phyloP scores from a whole-genome alignment of 2,888 invertebrate species.

The Ctena decussata region DNA sequence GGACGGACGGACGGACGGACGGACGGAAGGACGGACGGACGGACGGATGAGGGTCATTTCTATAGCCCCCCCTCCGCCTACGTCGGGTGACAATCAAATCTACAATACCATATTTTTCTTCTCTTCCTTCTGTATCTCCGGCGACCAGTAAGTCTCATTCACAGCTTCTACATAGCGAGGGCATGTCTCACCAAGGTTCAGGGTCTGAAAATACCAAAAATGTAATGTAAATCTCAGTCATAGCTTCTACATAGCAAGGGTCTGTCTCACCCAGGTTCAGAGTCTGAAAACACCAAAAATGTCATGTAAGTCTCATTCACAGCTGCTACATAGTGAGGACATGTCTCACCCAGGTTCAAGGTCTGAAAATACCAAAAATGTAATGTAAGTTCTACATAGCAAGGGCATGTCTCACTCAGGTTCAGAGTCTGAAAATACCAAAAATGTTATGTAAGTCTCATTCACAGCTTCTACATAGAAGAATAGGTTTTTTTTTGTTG shows the following conservation, averaged over 20 bases:
- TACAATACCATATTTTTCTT: conserved; percentile 75
- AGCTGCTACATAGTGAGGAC: conserved; percentile 73
- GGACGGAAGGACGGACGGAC: too few species aligned
- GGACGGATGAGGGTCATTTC: too few species aligned
- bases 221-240: conserved; percentile 57
- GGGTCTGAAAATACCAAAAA: conserved; percentile 72
- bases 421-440: conserved; percentile 74
- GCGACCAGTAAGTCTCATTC: conserved; percentile 59
- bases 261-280: conserved; percentile 72
- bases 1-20: too few species aligned
- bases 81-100: too few species aligned
- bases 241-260: conserved; percentile 71
- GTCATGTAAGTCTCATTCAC: conserved; percentile 62
- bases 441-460: conserved; percentile 63
- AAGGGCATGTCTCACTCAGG: conserved; percentile 72
- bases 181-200: conserved; percentile 73
- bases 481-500: too few species aligned
- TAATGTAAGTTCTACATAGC: conserved; percentile 68
- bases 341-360: conserved; percentile 70
- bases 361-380: conserved; percentile 74
- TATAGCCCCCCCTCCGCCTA: too few species aligned
- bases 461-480: conserved; percentile 65
- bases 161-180: conserved; percentile 71
- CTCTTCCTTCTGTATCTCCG: conserved; percentile 68
- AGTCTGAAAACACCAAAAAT: conserved; percentile 71